phyloP scores from a whole-genome alignment of 2,888 invertebrate genomes.

The Artemia sinica region DNA sequence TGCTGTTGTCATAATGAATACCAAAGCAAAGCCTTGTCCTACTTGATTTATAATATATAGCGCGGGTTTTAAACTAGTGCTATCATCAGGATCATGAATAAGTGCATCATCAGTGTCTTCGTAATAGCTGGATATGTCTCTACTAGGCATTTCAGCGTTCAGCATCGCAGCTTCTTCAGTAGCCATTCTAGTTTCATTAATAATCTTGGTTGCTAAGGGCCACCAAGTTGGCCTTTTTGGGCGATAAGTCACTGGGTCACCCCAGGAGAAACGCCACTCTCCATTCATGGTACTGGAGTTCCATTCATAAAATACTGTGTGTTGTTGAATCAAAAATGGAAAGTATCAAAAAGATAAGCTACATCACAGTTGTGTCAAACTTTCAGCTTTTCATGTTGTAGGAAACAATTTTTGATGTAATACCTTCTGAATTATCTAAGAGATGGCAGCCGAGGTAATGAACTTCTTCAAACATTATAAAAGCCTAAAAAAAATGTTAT shows the following conservation, averaged over 20 bases:
- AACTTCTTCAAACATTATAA: too few relatives aligned
- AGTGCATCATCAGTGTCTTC: slow-evolving; percentile 1
- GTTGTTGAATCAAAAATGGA: too few relatives aligned
- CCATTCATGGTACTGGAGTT: not conserved
- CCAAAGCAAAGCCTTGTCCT: not conserved
- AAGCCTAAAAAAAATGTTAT: too few relatives aligned
- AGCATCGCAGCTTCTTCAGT: slow-evolving; percentile 8
- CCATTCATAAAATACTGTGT: too few relatives aligned
- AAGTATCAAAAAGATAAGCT: too few relatives aligned
- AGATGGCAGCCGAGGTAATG: too few relatives aligned
- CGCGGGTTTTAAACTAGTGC: not conserved
- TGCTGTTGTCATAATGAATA: slow-evolving; percentile 13
- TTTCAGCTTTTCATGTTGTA: too few relatives aligned
- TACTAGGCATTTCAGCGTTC: not conserved
- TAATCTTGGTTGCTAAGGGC: not conserved
- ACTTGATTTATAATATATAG: not conserved
- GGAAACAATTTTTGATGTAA: too few relatives aligned
- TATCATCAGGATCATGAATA: not conserved
- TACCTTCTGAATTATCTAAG: too few relatives aligned
- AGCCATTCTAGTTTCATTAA: slow-evolving; percentile 1
- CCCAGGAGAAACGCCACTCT: not conserved
- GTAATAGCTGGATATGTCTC: not conserved
- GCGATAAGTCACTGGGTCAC: not conserved
- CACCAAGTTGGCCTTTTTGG: slow-evolving; percentile 13
- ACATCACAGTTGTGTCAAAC: too few relatives aligned